Conservation (phyloP, 2,888 invertebrate species). For the Allygus modestus region DNA sequence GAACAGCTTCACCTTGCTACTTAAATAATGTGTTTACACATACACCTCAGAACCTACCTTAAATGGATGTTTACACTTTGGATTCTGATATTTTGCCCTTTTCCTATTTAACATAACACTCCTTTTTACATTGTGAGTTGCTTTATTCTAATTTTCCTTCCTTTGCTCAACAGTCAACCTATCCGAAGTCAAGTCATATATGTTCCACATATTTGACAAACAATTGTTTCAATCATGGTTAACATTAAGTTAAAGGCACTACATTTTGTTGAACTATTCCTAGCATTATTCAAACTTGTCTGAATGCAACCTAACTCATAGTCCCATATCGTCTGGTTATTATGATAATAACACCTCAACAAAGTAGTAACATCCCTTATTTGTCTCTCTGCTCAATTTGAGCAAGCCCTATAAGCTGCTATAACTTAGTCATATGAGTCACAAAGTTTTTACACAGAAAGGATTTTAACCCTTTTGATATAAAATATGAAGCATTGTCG, state of each 20-base stretch:
- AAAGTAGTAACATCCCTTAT: neutral
- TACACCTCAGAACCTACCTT: neutral
- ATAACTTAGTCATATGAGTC: neutral
- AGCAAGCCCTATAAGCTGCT: neutral
- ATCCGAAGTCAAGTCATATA: neutral
- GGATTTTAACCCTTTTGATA: neutral
- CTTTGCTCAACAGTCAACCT: neutral
- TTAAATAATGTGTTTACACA: neutral
- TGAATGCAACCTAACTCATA: neutral
- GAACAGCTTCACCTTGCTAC: neutral
- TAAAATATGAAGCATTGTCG: constrained; percentile 4
- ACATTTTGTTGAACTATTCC: neutral
- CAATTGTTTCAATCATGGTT: neutral
- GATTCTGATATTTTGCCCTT: neutral
- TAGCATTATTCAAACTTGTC: neutral
- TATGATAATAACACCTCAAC: neutral
- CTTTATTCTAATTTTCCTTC: neutral
- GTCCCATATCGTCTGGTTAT: neutral
- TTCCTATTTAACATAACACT: neutral
- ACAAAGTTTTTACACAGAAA: neutral
- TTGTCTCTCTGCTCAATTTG: neutral
- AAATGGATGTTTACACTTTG: neutral
- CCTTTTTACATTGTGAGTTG: neutral
- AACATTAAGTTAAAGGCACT: neutral
- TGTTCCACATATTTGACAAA: neutral